A percentile compares a stretch with the other conserved stretches of the same genome.
phyloP scores from a whole-genome alignment of 2,888 invertebrate species.

The Polymixis flavicincta region DNA sequence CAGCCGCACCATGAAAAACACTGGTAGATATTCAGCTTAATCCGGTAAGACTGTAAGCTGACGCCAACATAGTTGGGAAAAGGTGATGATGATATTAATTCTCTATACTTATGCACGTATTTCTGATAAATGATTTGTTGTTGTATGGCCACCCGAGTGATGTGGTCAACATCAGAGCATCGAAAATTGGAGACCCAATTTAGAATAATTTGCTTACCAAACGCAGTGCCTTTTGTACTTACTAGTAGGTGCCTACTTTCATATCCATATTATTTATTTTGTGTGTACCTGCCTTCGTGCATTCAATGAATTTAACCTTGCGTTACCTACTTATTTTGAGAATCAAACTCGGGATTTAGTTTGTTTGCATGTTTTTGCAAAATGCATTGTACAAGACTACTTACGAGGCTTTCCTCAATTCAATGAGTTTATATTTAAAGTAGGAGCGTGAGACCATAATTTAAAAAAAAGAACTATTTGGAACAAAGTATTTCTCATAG shows the following conservation, averaged over 20 bases:
- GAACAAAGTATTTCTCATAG: neutral
- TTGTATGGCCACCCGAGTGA: neutral
- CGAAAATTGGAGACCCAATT: conserved; percentile 9
- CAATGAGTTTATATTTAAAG: too few species aligned
- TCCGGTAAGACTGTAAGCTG: neutral
- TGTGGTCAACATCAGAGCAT: neutral
- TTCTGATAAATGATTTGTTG: conserved; percentile 1
- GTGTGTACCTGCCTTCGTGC: neutral
- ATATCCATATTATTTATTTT: neutral
- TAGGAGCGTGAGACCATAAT: neutral
- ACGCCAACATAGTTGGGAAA: neutral
- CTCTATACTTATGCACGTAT: too few species aligned
- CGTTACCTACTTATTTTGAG: neutral
- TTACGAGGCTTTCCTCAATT: conserved; percentile 39
- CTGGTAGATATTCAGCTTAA: neutral
- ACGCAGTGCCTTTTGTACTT: neutral
- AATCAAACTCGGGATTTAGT: too few species aligned
- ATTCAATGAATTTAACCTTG: conserved; percentile 10
- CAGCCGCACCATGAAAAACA: neutral
- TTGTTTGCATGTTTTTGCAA: conserved; percentile 8
- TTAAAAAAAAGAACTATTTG: neutral
- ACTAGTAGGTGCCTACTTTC: neutral
- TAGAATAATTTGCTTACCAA: conserved; percentile 11
- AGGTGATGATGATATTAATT: neutral
- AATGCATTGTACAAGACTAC: neutral